Conservation (phyloP, 2,797 vertebrate genomes). For the Tinamus major region DNA sequence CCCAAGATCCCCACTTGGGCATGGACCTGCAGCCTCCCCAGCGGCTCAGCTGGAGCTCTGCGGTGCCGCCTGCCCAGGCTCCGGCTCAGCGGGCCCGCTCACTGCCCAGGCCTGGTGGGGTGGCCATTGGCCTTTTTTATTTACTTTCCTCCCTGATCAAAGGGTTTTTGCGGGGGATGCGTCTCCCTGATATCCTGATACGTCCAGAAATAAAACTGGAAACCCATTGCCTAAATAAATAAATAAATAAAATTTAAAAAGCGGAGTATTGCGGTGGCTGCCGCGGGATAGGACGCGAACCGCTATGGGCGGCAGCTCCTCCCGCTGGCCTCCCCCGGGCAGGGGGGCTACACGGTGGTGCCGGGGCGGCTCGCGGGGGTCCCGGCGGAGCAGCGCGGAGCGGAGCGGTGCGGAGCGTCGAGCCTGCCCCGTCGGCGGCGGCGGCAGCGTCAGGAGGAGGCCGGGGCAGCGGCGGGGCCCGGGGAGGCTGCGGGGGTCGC, state of each 20-base stretch:
- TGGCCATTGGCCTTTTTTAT: no score
- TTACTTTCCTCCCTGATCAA: no score
- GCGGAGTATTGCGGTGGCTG: not conserved
- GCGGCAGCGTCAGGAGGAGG: not conserved
- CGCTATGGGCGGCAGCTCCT: not conserved
- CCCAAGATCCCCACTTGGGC: not conserved
- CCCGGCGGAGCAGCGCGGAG: no score
- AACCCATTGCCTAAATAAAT: not conserved
- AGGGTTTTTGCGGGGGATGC: no score
- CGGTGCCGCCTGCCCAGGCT: no score
- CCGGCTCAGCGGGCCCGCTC: no score
- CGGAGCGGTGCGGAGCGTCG: not conserved
- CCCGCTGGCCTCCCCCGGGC: not conserved
- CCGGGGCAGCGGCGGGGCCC: not conserved
- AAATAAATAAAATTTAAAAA: not conserved
- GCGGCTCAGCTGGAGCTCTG: no score
- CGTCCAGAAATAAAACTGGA: not conserved
- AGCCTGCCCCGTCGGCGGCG: not conserved
- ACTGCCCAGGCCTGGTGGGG: no score
- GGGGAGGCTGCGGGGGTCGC: not conserved
- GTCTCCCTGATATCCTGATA: not conserved
- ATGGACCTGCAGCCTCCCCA: no score
- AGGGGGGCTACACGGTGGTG: no score
- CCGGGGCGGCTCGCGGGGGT: not conserved
- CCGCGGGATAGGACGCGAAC: not conserved